These are phyloP conservation scores for Carposina sasakii DNA, from an alignment of 1,140 invertebrate genomes.

Conservation along the genomic window DNA sequence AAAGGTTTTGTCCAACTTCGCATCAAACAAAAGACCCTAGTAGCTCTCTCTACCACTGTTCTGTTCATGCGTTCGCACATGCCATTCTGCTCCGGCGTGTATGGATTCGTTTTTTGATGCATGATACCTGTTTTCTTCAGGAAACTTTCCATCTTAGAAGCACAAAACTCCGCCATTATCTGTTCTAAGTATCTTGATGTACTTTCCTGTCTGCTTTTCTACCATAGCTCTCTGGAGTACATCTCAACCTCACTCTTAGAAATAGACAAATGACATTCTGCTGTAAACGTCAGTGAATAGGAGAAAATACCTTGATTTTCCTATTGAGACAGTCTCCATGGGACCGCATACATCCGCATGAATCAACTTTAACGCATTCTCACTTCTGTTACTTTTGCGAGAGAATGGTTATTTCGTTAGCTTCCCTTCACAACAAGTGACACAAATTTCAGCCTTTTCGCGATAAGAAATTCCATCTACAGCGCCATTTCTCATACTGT, in stretches of 20 bases:
- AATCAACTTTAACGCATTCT: constrained; percentile 32
- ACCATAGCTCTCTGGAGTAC: constrained; percentile 30
- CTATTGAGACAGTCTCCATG: constrained; percentile 38
- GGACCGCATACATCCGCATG: constrained; percentile 54
- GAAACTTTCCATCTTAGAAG: constrained; percentile 22
- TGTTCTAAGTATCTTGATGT: constrained; percentile 35
- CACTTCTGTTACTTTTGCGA: constrained; percentile 11
- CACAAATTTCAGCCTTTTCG: too few relatives aligned
- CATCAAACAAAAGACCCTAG: too few relatives aligned
- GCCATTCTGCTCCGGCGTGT: constrained; percentile 68
- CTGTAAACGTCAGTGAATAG: constrained; percentile 45
- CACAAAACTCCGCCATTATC: constrained; percentile 46
- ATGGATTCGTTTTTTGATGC: constrained; percentile 44
- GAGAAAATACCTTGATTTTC: constrained; percentile 38
- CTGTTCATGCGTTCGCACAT: constrained; percentile 31
- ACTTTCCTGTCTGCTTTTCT: constrained; percentile 38
- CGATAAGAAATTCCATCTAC: too few relatives aligned
- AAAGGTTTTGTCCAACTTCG: too few relatives aligned
- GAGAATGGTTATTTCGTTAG: too few relatives aligned
- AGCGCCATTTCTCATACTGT: too few relatives aligned
- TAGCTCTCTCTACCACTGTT: constrained; percentile 15
- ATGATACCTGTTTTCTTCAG: constrained; percentile 29
- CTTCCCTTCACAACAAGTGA: too few relatives aligned
- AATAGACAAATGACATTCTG: constrained; percentile 38
- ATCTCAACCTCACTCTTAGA: constrained; percentile 36